phyloP scores from a whole-genome alignment of 1,140 invertebrate genomes.

The Pseudomyrmex flavicornis region DNA sequence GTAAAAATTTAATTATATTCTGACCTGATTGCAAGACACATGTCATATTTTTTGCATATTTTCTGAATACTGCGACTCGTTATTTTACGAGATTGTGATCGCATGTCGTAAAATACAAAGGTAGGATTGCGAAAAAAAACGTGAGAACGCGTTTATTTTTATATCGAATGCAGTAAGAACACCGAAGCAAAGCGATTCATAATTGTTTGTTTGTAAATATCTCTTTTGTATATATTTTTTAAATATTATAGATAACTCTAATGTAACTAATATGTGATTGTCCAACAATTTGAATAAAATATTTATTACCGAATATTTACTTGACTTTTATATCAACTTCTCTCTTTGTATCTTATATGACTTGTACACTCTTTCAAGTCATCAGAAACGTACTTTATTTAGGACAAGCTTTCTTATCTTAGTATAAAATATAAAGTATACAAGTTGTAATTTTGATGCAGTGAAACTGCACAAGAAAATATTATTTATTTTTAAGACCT shows the following conservation, averaged over 20 bases:
- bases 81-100: conserved; percentile 40
- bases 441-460: too few relatives aligned
- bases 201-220: conserved; percentile 73
- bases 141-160: conserved; percentile 64
- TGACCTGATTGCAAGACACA: background rate
- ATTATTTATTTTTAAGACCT: too few relatives aligned
- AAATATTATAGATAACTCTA: conserved; percentile 68
- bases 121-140: conserved; percentile 17
- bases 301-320: conserved; percentile 67
- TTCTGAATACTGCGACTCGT: conserved; percentile 30
- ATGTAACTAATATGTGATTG: conserved; percentile 54
- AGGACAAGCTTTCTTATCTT: too few relatives aligned
- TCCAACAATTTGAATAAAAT: conserved; percentile 71
- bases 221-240: conserved; percentile 74
- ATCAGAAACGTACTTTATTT: too few relatives aligned
- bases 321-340: background rate
- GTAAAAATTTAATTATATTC: background rate
- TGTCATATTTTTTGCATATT: conserved; percentile 20
- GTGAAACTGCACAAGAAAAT: too few relatives aligned
- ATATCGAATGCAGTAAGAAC: conserved; percentile 37
- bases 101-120: conserved; percentile 28
- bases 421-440: too few relatives aligned
- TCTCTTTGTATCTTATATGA: background rate
- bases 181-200: conserved; percentile 12
- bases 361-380: too few relatives aligned